These are phyloP conservation scores for Leucoraja erinaceus DNA, from an alignment of 2,113 vertebrate genomes.

Conservation along the genomic window DNA sequence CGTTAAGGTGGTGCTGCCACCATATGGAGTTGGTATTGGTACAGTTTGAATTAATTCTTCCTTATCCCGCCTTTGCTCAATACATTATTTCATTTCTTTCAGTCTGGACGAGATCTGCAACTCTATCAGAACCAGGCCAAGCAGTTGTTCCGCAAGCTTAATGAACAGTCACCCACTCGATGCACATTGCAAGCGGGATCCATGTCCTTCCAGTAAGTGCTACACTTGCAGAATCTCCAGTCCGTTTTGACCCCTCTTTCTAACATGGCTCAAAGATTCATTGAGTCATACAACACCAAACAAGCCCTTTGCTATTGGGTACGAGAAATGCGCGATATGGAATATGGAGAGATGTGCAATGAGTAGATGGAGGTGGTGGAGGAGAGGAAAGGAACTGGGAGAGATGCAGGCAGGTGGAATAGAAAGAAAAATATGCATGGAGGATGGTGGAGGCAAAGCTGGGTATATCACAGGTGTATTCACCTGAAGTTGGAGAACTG, in stretches of 20 bases:
- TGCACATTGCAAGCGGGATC: constrained; percentile 90
- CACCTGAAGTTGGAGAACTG: no score
- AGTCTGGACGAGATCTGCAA: constrained; percentile 91
- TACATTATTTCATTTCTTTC: constrained; percentile 32
- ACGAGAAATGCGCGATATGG: no score
- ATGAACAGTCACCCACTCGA: constrained; percentile 88
- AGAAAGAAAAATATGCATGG: no score
- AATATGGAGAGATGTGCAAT: no score
- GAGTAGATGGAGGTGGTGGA: no score
- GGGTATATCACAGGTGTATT: no score
- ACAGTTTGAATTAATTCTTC: background rate
- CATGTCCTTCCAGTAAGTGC: constrained; percentile 92
- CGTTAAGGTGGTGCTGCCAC: constrained; percentile 24
- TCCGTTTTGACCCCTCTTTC: background rate
- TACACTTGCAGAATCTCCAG: background rate
- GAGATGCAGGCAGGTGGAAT: no score
- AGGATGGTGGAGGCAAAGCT: no score
- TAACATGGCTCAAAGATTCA: no score
- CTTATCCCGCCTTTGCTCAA: background rate
- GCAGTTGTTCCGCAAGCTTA: constrained; percentile 90
- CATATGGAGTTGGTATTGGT: background rate
- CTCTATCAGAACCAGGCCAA: constrained; percentile 97
- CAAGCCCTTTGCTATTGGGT: no score
- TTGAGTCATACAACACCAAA: no score
- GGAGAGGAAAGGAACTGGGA: no score